Percentiles rank a stretch among this genome's conserved stretches.
Evolutionary conservation across 2,888 invertebrate species (phyloP).

Genomic region (Tenodera sinensis): DNA sequence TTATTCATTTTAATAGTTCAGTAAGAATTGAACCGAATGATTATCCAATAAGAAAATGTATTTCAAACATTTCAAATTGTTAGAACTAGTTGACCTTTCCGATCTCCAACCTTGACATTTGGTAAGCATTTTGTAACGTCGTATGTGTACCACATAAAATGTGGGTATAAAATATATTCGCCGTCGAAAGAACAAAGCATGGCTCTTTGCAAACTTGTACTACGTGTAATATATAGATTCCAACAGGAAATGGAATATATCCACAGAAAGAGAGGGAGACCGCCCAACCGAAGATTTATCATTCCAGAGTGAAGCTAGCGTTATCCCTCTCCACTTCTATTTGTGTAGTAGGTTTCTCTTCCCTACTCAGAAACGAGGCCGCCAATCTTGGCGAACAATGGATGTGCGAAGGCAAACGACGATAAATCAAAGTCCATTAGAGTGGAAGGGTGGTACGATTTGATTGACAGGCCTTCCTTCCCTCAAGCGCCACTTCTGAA

Average conservation of each 20-base stretch:
- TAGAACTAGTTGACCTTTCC: no score
- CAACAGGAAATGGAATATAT: neutral
- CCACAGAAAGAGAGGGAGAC: neutral
- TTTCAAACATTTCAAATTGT: no score
- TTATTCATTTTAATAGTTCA: no score
- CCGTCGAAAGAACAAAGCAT: neutral
- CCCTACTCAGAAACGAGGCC: neutral
- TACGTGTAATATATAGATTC: neutral
- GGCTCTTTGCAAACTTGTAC: neutral
- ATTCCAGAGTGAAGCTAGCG: neutral
- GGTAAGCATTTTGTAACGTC: no score
- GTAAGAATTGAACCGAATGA: no score
- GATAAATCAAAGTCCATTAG: neutral
- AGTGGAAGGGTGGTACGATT: neutral
- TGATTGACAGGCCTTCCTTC: neutral
- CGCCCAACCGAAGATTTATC: neutral
- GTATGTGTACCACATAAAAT: no score
- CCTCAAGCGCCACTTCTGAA: neutral
- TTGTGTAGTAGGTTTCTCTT: neutral
- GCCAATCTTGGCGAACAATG: neutral
- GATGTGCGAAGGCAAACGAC: neutral
- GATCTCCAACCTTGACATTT: no score
- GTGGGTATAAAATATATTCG: no score
- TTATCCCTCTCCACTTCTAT: neutral
- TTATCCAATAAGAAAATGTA: no score